Conservation (phyloP, 1,140 invertebrate genomes). For the Myzus persicae region DNA sequence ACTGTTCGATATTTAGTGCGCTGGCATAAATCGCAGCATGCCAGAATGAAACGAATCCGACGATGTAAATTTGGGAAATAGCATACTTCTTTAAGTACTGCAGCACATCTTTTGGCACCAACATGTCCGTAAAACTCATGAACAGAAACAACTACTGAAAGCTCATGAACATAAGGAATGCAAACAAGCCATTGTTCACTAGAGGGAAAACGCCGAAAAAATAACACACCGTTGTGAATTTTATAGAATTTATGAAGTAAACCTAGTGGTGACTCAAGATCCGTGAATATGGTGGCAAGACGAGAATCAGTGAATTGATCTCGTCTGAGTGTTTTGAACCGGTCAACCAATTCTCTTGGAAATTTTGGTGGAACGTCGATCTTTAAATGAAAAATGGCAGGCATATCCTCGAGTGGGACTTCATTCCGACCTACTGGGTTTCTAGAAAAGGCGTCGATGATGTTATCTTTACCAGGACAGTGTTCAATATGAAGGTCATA, state of each 20-base stretch:
- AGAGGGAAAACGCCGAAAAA: background rate
- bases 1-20: background rate
- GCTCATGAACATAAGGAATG: background rate
- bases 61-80: background rate
- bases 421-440: background rate
- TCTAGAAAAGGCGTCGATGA: background rate
- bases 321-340: background rate
- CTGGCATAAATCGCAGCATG: background rate
- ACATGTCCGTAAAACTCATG: background rate
- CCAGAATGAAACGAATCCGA: background rate
- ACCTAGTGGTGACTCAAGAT: background rate
- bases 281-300: background rate
- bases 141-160: background rate
- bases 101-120: background rate
- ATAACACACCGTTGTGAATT: background rate
- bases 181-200: background rate
- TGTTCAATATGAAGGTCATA: conserved; percentile 21
- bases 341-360: background rate
- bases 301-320: background rate
- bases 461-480: background rate
- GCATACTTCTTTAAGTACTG: background rate
- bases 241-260: background rate
- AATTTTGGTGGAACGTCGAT: background rate
- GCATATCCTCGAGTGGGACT: background rate
- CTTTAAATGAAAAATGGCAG: background rate